Evolutionary conservation across 2,797 vertebrate genomes (phyloP), one percentile per base, ranked within the genome.

Genomic region (Morelia viridis): DNA sequence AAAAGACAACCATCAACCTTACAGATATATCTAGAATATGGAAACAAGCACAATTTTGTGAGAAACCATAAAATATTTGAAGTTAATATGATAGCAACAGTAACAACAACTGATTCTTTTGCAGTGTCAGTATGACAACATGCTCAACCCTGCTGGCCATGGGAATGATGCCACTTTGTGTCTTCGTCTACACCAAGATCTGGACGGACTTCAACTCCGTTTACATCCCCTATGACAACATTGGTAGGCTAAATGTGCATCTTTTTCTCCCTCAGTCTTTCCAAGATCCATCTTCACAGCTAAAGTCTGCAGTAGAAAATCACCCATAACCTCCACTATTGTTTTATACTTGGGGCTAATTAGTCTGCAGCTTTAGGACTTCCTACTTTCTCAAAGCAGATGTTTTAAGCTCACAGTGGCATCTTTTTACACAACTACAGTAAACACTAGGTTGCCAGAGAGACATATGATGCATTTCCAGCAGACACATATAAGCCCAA

Each of bases 91-190:
- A 93, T 88, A 91, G 86, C 31, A 96, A 87, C 28, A 83, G n/a
- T 90, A 94, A 94, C 15, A 60, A 22, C 90, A 90, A 89, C 89
- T 71, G 35, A 5, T 97, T 97, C 94, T 92, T 93, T 96, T 95
- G 46, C 97, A 99, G 99, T 68, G 95, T 99, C 98, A 99, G 99
- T 96, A 99, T 99, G 99, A 99, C 99, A 15, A 97, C 98, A 19
- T 99, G 99, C 87, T 99, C 99, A 87, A 99, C 99, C 0, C 94
- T 99, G 90, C 62, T 99, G 94, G 99, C 99, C n/a, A 95, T 99
- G 97, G 99, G 99, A 50, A 99, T 99, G 99, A 99, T 99, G 99
- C 99, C 99, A 0, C 98, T 99, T 84, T 99, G 99, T 94, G 98
- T 99, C 84, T 96, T 98, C 85, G 88, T 99, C 95, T 99, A 99